Evolutionary conservation across 2,888 invertebrate species (phyloP).

Genomic region (Helleia helle): DNA sequence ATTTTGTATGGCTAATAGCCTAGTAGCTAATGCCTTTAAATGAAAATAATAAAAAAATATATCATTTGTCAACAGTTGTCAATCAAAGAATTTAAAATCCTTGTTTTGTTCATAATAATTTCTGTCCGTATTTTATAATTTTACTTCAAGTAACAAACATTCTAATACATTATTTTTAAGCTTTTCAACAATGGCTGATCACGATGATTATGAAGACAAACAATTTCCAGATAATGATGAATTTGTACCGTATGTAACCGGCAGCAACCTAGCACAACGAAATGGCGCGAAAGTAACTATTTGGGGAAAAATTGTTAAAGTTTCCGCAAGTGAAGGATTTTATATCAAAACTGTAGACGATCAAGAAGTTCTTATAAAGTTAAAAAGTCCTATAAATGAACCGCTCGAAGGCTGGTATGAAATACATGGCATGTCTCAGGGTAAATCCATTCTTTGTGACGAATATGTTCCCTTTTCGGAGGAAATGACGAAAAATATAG

Average conservation of each 20-base stretch:
- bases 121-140: too few species aligned
- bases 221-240: conserved; percentile 66
- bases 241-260: conserved; percentile 61
- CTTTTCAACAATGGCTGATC: conserved; percentile 44
- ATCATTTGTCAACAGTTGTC: too few species aligned
- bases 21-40: too few species aligned
- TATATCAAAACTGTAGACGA: conserved; percentile 62
- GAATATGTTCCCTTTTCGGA: conserved; percentile 54
- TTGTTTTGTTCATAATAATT: too few species aligned
- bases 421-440: conserved; percentile 59
- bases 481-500: conserved; percentile 53
- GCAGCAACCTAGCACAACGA: conserved; percentile 53
- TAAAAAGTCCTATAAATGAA: conserved; percentile 51
- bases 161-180: background rate
- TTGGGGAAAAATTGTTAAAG: conserved; percentile 65
- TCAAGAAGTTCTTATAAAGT: conserved; percentile 53
- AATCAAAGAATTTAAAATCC: too few species aligned
- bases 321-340: conserved; percentile 58
- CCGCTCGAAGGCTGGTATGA: conserved; percentile 67
- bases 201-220: conserved; percentile 60
- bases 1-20: too few species aligned
- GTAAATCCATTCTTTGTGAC: conserved; percentile 56
- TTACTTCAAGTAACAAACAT: too few species aligned
- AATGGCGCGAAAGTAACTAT: conserved; percentile 62
- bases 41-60: too few species aligned